Base-by-base conservation (phyloP, 2,888 invertebrate genomes). In the Dynastes tityus region DNA sequence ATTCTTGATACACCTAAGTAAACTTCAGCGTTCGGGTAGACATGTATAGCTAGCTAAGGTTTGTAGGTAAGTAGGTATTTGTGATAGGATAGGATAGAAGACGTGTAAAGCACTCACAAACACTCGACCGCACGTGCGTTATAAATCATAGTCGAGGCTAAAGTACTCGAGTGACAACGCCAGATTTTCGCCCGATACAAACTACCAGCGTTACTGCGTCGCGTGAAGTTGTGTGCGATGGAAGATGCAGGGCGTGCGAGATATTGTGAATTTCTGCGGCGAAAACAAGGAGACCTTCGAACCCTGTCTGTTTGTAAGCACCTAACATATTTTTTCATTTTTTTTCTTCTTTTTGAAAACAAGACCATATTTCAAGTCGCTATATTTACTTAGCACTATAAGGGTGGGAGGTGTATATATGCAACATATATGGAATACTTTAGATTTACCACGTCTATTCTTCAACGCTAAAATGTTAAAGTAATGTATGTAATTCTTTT, bases 101-200 rank as follows among this genome's bases (percentile, higher is more conserved):
- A 61, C 61, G 27, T 29, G 65, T 70, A 55, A 53, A 70, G 70
- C 29, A 70, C 32, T 70, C 37, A 16, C 70, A 70, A 84, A 84
- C 85, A 85, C 85, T 85, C 85, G 85, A 85, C 85, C 86, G 83
- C 85, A 86, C 83, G 85, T 82, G 83, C 80, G 83, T 84, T 83
- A 86, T 86, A 86, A 86, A 86, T 86, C 86, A 86, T 81, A 78
- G 74, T 74, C 8, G 45, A 45, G 78, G 81, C 83, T 85, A 85
- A 86, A 85, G 86, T 84, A 86, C 85, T 85, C 83, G 84, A 70
- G 85, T 85, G 86, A 86, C 86, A 86, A 85, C 84, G 83, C 82
- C 86, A 86, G 86, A 86, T 86, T 86, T 85, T 81, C 82, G 78
- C 82, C 32, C 84, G 85, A 86, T 85, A 86, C 86, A 85, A 86